Percentiles rank a stretch among this genome's conserved stretches.
phyloP scores from a whole-genome alignment of 2,888 invertebrate genomes.

The Sympetrum striolatum region DNA sequence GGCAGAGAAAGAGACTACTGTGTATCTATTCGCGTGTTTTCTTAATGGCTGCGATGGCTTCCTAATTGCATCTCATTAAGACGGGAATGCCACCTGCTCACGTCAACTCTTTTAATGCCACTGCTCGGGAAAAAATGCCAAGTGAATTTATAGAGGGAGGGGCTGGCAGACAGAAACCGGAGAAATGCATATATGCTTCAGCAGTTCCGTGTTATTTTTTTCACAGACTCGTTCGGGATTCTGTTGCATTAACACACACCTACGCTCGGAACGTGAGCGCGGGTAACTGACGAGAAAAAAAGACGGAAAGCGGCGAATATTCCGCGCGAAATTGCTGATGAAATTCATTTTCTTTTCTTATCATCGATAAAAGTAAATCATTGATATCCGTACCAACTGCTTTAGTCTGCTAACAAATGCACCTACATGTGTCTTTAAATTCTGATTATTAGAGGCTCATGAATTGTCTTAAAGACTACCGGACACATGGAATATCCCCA shows the following conservation, averaged over 20 bases:
- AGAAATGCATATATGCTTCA: conserved; percentile 24
- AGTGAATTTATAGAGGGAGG: conserved; percentile 4
- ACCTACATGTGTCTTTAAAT: no score
- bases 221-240: neutral
- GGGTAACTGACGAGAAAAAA: neutral
- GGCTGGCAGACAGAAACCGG: conserved; percentile 25
- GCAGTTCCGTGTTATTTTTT: conserved; percentile 24
- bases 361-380: no score
- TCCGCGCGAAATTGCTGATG: neutral
- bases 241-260: conserved; percentile 13
- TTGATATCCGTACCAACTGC: no score
- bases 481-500: no score
- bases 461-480: no score
- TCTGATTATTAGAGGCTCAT: no score
- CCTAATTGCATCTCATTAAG: neutral
- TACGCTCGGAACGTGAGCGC: neutral
- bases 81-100: neutral
- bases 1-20: neutral
- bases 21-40: neutral
- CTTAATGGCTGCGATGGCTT: neutral
- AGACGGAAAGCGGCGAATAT: neutral
- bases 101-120: neutral
- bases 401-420: no score
- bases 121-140: neutral
- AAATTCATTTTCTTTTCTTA: neutral